Base-by-base conservation (phyloP, 2,113 vertebrate genomes). In the Noturus placidus region DNA sequence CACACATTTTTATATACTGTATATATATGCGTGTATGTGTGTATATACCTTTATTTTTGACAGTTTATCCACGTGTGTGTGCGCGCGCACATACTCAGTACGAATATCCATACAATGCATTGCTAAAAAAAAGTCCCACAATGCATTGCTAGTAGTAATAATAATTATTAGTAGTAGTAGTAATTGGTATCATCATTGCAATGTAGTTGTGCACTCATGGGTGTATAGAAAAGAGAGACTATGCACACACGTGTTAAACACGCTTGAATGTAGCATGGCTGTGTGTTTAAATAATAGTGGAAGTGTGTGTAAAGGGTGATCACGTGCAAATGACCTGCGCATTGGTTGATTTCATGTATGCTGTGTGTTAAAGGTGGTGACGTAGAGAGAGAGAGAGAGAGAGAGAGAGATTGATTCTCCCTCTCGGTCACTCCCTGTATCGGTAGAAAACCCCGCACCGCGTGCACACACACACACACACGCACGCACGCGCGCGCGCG, bases 351-450 rank as follows among this genome's bases (percentile, higher is more conserved):
- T 79, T 79, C 15, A 54, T 35, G 52, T 22, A 19, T 56, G 50
- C 46, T 33, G 52, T 19, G 30, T 38, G 56, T 38, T 57, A 57
- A 81, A 81, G 46, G 78, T 91, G 33, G 89, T 94, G 93, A 95
- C 94, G 92, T 90, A 89, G 89, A 54, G 70, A 67, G 69, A 74
- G 35, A n/a, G 59, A 79, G 77, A 79, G 50, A 79, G 50, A 79
- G 1, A 83, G 65, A 54, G 11, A 25, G 4, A n/a, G n/a, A n/a
- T n/a, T n/a, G n/a, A 50, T 56, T 33, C 15, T 19, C n/a, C 46
- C 15, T 35, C 78, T 19, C 30, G 79, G 56, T 82, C 79, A 38
- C 79, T 61, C 56, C 79, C 79, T 82, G 56, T 82, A 38, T 38
- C 33, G 33, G 33, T 20, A 35, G 79, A 81, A 57, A 81, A 30